Evolutionary conservation across 1,140 invertebrate species (phyloP).

Genomic region (Bathynomus jamesi): DNA sequence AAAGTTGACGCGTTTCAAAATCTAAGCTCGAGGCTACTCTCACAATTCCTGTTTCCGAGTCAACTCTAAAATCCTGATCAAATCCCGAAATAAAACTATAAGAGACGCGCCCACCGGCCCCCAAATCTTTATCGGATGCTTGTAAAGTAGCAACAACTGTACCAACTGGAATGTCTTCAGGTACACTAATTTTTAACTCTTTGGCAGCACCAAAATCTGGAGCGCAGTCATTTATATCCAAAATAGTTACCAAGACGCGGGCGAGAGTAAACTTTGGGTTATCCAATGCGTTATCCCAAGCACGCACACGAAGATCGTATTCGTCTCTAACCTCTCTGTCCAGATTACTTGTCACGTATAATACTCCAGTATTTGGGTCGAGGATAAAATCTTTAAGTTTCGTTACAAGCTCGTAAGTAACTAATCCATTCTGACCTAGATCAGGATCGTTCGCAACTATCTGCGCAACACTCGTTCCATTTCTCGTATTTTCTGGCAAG

Average conservation of each 20-base stretch:
- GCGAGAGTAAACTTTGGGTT: conserved; percentile 49
- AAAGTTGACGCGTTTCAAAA: conserved; percentile 78
- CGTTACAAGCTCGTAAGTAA: conserved; percentile 67
- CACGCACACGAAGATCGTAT: conserved; percentile 77
- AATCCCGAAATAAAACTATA: conserved; percentile 62
- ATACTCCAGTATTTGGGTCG: conserved; percentile 63
- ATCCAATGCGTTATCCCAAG: conserved; percentile 62
- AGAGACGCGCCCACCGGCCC: conserved; percentile 54
- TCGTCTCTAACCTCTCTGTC: conserved; percentile 74
- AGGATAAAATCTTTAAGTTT: conserved; percentile 76
- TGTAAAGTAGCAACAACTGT: conserved; percentile 64
- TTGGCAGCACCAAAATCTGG: conserved; percentile 57
- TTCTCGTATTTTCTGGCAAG: conserved; percentile 44
- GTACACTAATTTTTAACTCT: conserved; percentile 57
- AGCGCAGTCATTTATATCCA: conserved; percentile 86
- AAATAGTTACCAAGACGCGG: conserved; percentile 54
- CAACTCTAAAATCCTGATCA: conserved; percentile 59
- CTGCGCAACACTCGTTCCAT: conserved; percentile 44
- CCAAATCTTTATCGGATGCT: conserved; percentile 79
- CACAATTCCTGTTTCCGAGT: conserved; percentile 71
- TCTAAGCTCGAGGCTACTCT: conserved; percentile 65
- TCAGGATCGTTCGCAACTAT: conserved; percentile 49
- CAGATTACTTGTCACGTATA: conserved; percentile 64
- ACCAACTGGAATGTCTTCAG: conserved; percentile 82
- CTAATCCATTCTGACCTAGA: conserved; percentile 59